phyloP scores from a whole-genome alignment of 2,113 vertebrate genomes.

The Myotis brandtii region DNA sequence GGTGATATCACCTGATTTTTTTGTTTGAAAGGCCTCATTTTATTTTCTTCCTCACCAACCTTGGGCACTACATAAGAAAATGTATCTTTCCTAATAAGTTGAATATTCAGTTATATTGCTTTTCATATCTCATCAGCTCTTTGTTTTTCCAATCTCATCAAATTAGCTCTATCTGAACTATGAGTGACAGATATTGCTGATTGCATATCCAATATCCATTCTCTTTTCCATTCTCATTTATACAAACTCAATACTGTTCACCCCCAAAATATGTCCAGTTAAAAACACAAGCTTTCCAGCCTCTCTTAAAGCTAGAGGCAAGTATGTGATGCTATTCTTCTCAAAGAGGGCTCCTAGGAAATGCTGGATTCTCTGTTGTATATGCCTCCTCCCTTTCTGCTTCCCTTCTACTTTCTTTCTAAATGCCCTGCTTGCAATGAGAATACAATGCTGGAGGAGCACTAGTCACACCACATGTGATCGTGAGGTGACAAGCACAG shows the following conservation, averaged over 20 bases:
- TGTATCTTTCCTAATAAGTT: conserved; percentile 12
- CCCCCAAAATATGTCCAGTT: background rate
- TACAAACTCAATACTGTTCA: background rate
- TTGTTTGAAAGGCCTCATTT: conserved; percentile 20
- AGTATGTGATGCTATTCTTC: background rate
- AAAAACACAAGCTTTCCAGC: background rate
- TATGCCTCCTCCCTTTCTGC: background rate
- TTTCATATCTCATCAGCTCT: conserved; percentile 3
- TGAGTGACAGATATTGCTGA: background rate
- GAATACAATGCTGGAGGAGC: too few relatives aligned
- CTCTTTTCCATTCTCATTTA: background rate
- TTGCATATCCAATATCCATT: background rate
- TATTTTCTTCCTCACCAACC: background rate
- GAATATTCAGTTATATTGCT: background rate
- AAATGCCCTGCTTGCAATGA: background rate
- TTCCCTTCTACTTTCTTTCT: background rate
- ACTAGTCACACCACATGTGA: background rate
- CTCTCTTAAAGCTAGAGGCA: background rate
- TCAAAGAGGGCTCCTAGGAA: background rate
- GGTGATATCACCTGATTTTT: background rate
- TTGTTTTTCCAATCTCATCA: background rate
- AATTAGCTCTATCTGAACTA: background rate
- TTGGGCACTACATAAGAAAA: background rate
- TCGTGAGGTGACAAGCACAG: background rate
- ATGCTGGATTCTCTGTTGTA: background rate